phyloP scores from a whole-genome alignment of 1,140 invertebrate genomes.

The Trinorchestia longiramus region DNA sequence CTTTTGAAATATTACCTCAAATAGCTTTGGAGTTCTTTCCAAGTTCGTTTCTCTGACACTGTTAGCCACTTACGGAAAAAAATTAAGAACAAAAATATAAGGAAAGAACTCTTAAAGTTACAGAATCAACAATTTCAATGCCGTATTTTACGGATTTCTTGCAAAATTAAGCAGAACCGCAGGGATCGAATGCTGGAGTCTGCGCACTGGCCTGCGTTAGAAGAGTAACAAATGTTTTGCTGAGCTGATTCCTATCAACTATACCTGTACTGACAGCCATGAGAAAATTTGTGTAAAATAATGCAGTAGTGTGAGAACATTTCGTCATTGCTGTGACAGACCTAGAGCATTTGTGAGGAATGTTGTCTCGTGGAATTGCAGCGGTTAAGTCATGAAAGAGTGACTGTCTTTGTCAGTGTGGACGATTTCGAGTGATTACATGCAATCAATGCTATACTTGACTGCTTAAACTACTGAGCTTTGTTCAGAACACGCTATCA shows the following conservation, averaged over 20 bases:
- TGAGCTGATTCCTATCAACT: too few relatives aligned
- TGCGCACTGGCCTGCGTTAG: not conserved
- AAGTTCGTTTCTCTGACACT: not conserved
- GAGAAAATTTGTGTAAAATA: not conserved
- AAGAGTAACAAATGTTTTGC: not conserved
- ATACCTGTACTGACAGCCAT: not conserved
- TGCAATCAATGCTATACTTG: not conserved
- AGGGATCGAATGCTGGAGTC: not conserved
- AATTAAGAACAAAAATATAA: not conserved
- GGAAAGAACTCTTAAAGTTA: not conserved
- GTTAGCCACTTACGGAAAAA: not conserved
- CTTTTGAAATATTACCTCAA: not conserved
- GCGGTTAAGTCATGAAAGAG: not conserved
- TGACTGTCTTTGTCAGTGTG: not conserved
- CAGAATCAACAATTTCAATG: not conserved
- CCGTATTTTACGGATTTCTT: not conserved
- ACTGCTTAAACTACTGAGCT: not conserved
- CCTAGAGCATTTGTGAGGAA: not conserved
- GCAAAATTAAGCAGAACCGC: not conserved
- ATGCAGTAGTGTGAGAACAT: not conserved
- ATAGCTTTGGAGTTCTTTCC: not conserved
- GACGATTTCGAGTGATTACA: not conserved
- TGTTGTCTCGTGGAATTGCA: not conserved
- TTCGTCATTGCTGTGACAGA: not conserved
- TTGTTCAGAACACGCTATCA: not conserved